Evolutionary conservation across 2,113 vertebrate genomes (phyloP).

Genomic region (Chrysochloris asiatica): DNA sequence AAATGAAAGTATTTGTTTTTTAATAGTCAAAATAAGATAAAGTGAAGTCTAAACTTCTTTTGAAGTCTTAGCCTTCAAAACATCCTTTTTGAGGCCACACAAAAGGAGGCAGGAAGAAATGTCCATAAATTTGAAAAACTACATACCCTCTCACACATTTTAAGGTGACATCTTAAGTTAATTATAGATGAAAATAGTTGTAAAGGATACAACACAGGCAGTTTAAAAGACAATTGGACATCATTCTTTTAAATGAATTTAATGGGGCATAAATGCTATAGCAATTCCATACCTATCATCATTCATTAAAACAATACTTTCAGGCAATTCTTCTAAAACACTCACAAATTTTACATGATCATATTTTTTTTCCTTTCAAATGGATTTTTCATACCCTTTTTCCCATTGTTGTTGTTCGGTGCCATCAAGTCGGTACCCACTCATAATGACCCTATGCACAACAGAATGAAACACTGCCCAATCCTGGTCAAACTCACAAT

Average conservation of each 20-base stretch:
- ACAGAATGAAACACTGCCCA: too few species aligned
- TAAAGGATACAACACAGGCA: constrained; percentile 54
- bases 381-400: not conserved
- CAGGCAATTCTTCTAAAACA: constrained; percentile 27
- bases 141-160: constrained; percentile 14
- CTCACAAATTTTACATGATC: constrained; percentile 28
- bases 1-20: not conserved
- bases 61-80: constrained; percentile 38
- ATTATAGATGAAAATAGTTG: constrained; percentile 56
- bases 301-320: constrained; percentile 7
- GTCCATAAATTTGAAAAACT: constrained; percentile 66
- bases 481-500: too few species aligned
- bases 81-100: not conserved
- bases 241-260: too few species aligned
- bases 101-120: constrained; percentile 3
- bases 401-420: too few species aligned
- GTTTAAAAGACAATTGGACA: constrained; percentile 59
- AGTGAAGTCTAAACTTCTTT: constrained; percentile 43
- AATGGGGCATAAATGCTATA: constrained; percentile 52
- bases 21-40: constrained; percentile 42
- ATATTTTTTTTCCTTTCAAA: constrained; percentile 10
- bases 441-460: too few species aligned
- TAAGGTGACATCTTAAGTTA: constrained; percentile 67
- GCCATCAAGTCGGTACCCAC: too few species aligned
- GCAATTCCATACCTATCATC: constrained; percentile 53